Percentiles rank a stretch among this genome's conserved stretches.
Evolutionary conservation across 1,140 invertebrate species (phyloP).

Genomic region (Lordiphosa collinella): DNA sequence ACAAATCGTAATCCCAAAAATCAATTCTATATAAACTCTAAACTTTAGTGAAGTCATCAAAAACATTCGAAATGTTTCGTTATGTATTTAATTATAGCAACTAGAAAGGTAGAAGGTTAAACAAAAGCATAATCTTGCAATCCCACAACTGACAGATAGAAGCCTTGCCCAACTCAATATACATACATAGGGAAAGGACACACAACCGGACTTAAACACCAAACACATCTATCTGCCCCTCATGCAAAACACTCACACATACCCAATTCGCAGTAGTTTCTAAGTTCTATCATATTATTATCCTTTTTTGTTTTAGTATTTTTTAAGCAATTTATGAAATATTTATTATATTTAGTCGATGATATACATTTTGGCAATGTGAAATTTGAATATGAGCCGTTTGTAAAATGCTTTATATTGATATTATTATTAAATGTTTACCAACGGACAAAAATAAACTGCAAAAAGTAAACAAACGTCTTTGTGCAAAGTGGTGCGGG

Average conservation of each 20-base stretch:
- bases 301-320: slow-evolving; percentile 38
- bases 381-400: slow-evolving; percentile 57
- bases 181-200: slow-evolving; percentile 1
- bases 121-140: too few species aligned
- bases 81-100: slow-evolving; percentile 19
- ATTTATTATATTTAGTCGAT: slow-evolving; percentile 34
- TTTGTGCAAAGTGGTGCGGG: neutral
- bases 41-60: slow-evolving; percentile 2
- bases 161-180: neutral
- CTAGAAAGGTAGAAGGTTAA: neutral
- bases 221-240: neutral
- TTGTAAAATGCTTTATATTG: slow-evolving; percentile 73
- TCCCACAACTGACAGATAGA: neutral
- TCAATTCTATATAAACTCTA: neutral
- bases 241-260: slow-evolving; percentile 14
- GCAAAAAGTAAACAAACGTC: neutral
- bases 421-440: slow-evolving; percentile 73
- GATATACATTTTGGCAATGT: slow-evolving; percentile 59
- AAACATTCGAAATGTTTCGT: slow-evolving; percentile 51
- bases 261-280: slow-evolving; percentile 31
- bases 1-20: neutral
- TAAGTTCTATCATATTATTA: slow-evolving; percentile 11
- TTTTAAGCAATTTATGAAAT: slow-evolving; percentile 57
- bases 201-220: neutral
- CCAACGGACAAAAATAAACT: slow-evolving; percentile 27